Base-by-base conservation (phyloP, 2,797 vertebrate genomes). In the Sibirionetta formosa region DNA sequence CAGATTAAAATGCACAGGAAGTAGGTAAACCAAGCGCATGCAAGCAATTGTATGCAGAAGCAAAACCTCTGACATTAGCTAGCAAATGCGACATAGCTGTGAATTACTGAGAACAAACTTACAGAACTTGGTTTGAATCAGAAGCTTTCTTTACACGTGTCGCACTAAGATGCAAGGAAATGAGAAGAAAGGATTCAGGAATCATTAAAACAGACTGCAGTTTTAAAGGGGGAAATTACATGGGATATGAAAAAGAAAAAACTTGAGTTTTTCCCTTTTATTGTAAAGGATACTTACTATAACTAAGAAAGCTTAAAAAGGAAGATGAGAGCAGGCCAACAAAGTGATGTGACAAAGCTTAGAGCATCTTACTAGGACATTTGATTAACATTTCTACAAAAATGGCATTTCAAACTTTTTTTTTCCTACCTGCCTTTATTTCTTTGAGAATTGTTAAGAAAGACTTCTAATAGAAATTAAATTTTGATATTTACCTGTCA, bases 111-210 rank as follows among this genome's bases (percentile, higher is more conserved):
- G 54, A 78, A 66, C 40, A 73, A 84, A 98, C 97, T 98, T 96
- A 98, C 97, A 97, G 75, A 51, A 97, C 95, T 89, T 24, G 73
- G 33, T 80, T 93, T 82, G 97, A 91, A 64, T 92, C 95, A 82
- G 93, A 64, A 63, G 82, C 78, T 96, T 94, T 97, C 92, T 93
- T 97, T 96, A 66, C 54, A 29, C 24, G 58, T 54, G 96, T 78
- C 97, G 88, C 88, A 85, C 94, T 98, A 82, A 97, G 82, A 94
- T 20, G 35, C 40, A 92, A 54, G 63, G 7, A 68, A 48, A 81
- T 13, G 20, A 73, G 91, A 82, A 91, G 53, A 76, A 73, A 91
- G 50, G 63, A 87, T 36, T 86, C 78, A 89, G 75, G 24, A 73
- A 92, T 91, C 14, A 56, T 71, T 88, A 90, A 70, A 83, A 70